Conservation (phyloP, 2,797 vertebrate species). For the Brachyrhaphis roseni region DNA sequence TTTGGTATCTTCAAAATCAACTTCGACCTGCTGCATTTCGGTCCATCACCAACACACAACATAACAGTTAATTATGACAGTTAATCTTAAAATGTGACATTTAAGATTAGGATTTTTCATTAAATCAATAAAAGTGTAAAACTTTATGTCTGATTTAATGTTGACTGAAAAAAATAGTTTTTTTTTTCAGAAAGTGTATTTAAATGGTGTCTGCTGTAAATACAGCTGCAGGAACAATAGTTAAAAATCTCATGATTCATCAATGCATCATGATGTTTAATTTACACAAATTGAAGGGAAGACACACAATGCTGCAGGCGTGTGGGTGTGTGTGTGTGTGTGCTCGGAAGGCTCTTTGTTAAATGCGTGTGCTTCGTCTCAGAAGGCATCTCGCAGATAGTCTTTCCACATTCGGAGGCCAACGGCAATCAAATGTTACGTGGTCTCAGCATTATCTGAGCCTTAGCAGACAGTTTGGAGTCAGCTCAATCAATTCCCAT, state of each 20-base stretch:
- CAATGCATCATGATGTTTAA: background rate
- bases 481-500: conserved; percentile 72
- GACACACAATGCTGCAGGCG: background rate
- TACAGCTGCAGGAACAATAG: background rate
- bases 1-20: too few species aligned
- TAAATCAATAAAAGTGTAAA: background rate
- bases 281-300: background rate
- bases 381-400: conserved; percentile 36
- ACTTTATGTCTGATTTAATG: background rate
- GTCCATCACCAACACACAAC: too few species aligned
- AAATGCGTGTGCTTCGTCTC: conserved; percentile 32
- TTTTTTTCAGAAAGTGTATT: background rate
- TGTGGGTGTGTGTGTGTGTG: background rate
- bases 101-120: background rate
- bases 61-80: too few species aligned
- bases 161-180: background rate
- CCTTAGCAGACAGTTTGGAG: conserved; percentile 66
- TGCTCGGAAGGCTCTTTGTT: conserved; percentile 2
- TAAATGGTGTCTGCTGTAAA: background rate
- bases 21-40: too few species aligned
- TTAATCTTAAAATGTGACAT: background rate
- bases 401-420: conserved; percentile 45
- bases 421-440: conserved; percentile 48
- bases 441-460: conserved; percentile 75
- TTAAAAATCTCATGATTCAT: background rate